Percentiles rank a stretch among this genome's conserved stretches.
These are phyloP conservation scores for Noctua janthina DNA, from an alignment of 2,888 invertebrate species.

Conservation along the genomic window DNA sequence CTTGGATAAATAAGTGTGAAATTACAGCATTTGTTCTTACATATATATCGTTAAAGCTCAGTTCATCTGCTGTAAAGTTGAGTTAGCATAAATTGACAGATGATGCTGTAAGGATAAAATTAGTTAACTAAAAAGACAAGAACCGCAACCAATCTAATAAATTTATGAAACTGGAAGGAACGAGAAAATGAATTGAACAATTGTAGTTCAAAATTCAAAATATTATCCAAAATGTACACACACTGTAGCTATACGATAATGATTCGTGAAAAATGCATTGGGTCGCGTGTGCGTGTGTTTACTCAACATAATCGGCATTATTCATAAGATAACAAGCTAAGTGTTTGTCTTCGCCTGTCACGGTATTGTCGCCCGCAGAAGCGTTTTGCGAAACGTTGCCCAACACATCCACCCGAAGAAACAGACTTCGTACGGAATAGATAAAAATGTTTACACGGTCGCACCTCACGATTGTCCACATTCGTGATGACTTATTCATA, in stretches of 20 bases:
- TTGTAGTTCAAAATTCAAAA: neutral
- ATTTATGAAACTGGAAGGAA: neutral
- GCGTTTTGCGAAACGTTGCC: slow-evolving; percentile 87
- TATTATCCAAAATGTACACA: slow-evolving; percentile 67
- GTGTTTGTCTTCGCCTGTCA: slow-evolving; percentile 89
- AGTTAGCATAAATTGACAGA: neutral
- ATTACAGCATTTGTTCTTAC: neutral
- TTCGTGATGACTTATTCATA: slow-evolving; percentile 52
- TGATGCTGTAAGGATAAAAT: neutral
- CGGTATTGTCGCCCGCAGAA: slow-evolving; percentile 86
- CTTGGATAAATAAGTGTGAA: neutral
- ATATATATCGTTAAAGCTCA: neutral
- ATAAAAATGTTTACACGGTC: slow-evolving; percentile 76
- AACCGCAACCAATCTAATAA: neutral
- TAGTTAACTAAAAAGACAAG: neutral
- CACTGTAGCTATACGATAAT: slow-evolving; percentile 81
- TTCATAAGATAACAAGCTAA: slow-evolving; percentile 88
- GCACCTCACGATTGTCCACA: slow-evolving; percentile 65
- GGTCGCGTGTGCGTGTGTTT: slow-evolving; percentile 86
- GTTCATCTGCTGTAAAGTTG: neutral
- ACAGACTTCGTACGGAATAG: slow-evolving; percentile 74
- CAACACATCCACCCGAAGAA: slow-evolving; percentile 76
- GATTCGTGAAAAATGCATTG: slow-evolving; percentile 86
- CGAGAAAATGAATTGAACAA: neutral
- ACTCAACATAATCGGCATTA: slow-evolving; percentile 89